These are phyloP conservation scores for Anisognathus igniventris DNA, from an alignment of 2,797 vertebrate species.

Conservation along the genomic window DNA sequence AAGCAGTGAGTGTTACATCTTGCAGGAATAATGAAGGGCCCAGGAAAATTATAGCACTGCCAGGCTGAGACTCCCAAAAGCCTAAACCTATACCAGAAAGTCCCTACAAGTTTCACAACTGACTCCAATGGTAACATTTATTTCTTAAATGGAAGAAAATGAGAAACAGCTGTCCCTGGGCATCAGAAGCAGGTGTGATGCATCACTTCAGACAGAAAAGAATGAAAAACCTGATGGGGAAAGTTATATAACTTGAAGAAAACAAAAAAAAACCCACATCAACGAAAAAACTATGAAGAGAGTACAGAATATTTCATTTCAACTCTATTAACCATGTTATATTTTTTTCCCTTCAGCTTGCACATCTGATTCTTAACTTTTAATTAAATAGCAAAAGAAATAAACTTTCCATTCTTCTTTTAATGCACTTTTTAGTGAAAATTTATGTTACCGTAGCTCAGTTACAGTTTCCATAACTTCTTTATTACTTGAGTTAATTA, in stretches of 20 bases:
- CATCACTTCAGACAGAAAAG: not conserved
- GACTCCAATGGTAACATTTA: not conserved
- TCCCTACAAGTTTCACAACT: not conserved
- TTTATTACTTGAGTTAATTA: slow-evolving; percentile 40
- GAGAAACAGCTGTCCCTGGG: not conserved
- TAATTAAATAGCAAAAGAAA: slow-evolving; percentile 25
- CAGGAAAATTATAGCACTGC: not conserved
- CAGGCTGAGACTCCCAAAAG: not conserved
- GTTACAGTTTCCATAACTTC: slow-evolving; percentile 10
- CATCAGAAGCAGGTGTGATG: slow-evolving; percentile 16
- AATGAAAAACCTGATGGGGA: not conserved
- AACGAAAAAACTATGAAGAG: not conserved
- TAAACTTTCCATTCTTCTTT: not conserved
- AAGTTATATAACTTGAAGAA: not conserved
- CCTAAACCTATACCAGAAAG: not conserved
- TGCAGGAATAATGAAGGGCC: not conserved
- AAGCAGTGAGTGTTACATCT: not conserved
- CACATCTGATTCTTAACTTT: not conserved
- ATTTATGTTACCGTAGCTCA: not conserved
- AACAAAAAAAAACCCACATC: not conserved
- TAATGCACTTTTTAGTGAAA: not conserved
- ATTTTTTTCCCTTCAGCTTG: not conserved
- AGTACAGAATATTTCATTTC: not conserved
- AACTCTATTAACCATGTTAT: not conserved
- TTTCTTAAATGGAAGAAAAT: not conserved